A percentile compares a stretch with the other conserved stretches of the same genome.
These are phyloP conservation scores for Drosophila melanosoma DNA, from an alignment of 2,888 invertebrate genomes.

Conservation along the genomic window DNA sequence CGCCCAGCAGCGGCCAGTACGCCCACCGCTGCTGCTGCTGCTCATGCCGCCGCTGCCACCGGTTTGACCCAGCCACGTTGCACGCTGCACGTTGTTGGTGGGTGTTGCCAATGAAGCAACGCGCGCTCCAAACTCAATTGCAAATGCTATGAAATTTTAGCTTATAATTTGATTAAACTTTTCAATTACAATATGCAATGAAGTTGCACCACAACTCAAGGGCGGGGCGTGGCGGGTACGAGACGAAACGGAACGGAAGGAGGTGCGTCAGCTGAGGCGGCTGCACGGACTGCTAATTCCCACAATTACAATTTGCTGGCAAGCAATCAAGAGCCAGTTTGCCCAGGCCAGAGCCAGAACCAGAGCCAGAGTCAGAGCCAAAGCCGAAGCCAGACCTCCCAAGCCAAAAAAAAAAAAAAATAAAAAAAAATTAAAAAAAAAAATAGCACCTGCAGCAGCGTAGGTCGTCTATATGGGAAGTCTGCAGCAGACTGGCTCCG, in stretches of 20 bases:
- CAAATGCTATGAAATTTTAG: constrained; percentile 74
- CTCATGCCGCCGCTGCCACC: constrained; percentile 2
- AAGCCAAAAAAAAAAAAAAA: constrained; percentile 23
- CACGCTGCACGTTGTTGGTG: constrained; percentile 9
- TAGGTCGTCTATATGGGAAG: constrained; percentile 14
- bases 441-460: constrained; percentile 43
- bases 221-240: constrained; percentile 26
- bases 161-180: constrained; percentile 79
- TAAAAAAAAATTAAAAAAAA: neutral
- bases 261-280: constrained; percentile 16
- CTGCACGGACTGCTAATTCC: constrained; percentile 72
- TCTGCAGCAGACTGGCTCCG: constrained; percentile 17
- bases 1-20: constrained; percentile 34
- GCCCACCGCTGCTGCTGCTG: neutral
- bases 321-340: constrained; percentile 70
- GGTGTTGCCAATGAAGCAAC: constrained; percentile 42
- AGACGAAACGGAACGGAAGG: neutral
- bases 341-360: constrained; percentile 21
- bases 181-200: constrained; percentile 79
- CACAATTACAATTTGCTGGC: constrained; percentile 80
- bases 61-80: constrained; percentile 28
- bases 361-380: constrained; percentile 17
- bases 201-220: constrained; percentile 57
- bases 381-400: constrained; percentile 44
- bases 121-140: constrained; percentile 63